These are phyloP conservation scores for Euschistus heros DNA, from an alignment of 1,140 invertebrate genomes.

Conservation along the genomic window DNA sequence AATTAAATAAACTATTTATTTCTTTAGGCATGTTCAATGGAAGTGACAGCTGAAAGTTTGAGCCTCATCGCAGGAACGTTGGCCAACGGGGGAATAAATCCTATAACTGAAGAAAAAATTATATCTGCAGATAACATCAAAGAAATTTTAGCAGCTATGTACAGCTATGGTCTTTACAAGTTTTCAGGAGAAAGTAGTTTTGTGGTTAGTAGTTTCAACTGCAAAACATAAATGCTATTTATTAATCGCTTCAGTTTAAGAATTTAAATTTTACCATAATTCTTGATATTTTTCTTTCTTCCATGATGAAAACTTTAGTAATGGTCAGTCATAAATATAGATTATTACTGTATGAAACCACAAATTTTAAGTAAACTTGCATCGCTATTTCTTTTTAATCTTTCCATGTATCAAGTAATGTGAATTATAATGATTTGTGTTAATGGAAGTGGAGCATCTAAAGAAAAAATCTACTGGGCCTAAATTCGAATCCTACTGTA, in stretches of 20 bases:
- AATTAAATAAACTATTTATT: not conserved
- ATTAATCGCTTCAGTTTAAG: too few species aligned
- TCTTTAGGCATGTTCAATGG: constrained; percentile 38
- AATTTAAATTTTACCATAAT: not conserved
- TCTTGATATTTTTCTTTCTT: not conserved
- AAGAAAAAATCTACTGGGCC: too few species aligned
- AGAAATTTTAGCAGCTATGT: not conserved
- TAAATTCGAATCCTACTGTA: too few species aligned
- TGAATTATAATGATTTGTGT: too few species aligned
- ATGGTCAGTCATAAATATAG: too few species aligned
- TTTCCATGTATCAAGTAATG: too few species aligned
- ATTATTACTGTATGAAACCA: too few species aligned
- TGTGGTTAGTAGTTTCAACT: not conserved
- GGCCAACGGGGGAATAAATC: constrained; percentile 59
- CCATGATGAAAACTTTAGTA: too few species aligned
- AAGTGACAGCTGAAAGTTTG: constrained; percentile 48
- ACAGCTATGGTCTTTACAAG: not conserved
- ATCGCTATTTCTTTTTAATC: too few species aligned
- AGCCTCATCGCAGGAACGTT: constrained; percentile 54
- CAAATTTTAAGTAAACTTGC: too few species aligned
- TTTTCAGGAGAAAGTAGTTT: not conserved
- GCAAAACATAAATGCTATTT: not conserved
- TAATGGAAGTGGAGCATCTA: too few species aligned
- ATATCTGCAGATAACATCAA: constrained; percentile 33
- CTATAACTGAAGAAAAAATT: constrained; percentile 48